Percentiles rank a stretch among this genome's conserved stretches.
These are phyloP conservation scores for Rhinichthys klamathensis DNA, from an alignment of 2,113 vertebrate genomes.

Conservation along the genomic window DNA sequence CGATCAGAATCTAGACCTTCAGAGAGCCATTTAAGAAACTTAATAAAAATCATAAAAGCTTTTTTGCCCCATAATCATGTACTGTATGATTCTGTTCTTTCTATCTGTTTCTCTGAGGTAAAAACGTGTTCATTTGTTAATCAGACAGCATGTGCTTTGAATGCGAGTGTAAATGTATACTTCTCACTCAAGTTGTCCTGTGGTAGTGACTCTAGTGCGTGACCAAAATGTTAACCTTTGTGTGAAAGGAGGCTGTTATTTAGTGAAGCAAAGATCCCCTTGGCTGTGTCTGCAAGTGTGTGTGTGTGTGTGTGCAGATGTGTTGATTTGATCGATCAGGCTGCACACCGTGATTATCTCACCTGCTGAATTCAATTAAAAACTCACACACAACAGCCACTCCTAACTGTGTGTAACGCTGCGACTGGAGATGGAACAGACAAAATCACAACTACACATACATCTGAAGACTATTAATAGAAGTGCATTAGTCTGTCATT, in stretches of 20 bases:
- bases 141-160: neutral
- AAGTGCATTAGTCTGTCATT: constrained; percentile 34
- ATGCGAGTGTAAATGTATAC: neutral
- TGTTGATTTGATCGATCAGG: constrained; percentile 60
- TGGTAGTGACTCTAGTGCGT: constrained; percentile 35
- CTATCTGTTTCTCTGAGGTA: neutral
- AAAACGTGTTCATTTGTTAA: constrained; percentile 37
- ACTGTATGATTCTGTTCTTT: neutral
- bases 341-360: constrained; percentile 27
- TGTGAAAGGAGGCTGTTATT: constrained; percentile 60
- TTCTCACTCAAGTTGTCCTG: constrained; percentile 30
- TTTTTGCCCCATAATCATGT: neutral
- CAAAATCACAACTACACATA: neutral
- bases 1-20: neutral
- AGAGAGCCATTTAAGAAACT: neutral
- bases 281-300: constrained; percentile 59
- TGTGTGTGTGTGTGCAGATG: constrained; percentile 43
- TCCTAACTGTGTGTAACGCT: neutral
- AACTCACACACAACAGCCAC: neutral
- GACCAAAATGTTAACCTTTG: constrained; percentile 74
- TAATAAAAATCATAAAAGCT: neutral
- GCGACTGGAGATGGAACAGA: neutral
- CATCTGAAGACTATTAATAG: constrained; percentile 26
- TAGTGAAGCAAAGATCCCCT: constrained; percentile 59
- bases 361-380: constrained; percentile 54